These are phyloP conservation scores for Paraescarpia echinospica DNA, from an alignment of 1,140 invertebrate species.

Conservation along the genomic window DNA sequence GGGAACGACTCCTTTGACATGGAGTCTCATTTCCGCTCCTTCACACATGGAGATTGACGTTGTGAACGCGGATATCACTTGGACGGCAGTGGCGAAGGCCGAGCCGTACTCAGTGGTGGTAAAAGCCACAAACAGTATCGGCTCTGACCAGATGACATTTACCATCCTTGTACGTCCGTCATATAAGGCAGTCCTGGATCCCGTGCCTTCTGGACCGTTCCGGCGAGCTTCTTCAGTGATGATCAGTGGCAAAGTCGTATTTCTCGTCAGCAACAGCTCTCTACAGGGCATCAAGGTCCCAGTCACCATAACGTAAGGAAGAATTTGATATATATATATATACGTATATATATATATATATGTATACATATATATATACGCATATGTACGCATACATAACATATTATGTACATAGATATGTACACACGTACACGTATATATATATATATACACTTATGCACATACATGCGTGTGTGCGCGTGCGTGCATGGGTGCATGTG, in stretches of 20 bases:
- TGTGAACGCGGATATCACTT: slow-evolving; percentile 20
- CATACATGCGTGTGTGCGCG: too few relatives aligned
- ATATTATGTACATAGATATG: too few relatives aligned
- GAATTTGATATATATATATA: too few relatives aligned
- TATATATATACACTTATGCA: too few relatives aligned
- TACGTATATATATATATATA: too few relatives aligned
- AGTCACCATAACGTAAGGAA: slow-evolving; percentile 20
- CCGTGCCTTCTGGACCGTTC: slow-evolving; percentile 25
- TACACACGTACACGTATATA: too few relatives aligned
- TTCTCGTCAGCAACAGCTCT: slow-evolving; percentile 16
- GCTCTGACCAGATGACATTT: slow-evolving; percentile 26
- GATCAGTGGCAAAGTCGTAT: slow-evolving; percentile 30
- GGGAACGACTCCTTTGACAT: slow-evolving; percentile 32
- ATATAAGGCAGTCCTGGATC: slow-evolving; percentile 27
- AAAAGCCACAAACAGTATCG: slow-evolving; percentile 27
- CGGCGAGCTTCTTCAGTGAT: slow-evolving; percentile 25
- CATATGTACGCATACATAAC: too few relatives aligned
- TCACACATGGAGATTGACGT: slow-evolving; percentile 29
- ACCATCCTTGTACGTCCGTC: slow-evolving; percentile 28
- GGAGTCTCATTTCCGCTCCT: slow-evolving; percentile 27
- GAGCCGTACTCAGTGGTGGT: slow-evolving; percentile 26
- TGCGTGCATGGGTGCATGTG: background rate
- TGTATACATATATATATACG: too few relatives aligned
- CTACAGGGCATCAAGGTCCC: slow-evolving; percentile 13
- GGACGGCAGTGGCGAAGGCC: slow-evolving; percentile 24